A percentile compares a stretch with the other conserved stretches of the same genome.
phyloP scores from a whole-genome alignment of 2,888 invertebrate genomes.

The Pollenia amentaria region DNA sequence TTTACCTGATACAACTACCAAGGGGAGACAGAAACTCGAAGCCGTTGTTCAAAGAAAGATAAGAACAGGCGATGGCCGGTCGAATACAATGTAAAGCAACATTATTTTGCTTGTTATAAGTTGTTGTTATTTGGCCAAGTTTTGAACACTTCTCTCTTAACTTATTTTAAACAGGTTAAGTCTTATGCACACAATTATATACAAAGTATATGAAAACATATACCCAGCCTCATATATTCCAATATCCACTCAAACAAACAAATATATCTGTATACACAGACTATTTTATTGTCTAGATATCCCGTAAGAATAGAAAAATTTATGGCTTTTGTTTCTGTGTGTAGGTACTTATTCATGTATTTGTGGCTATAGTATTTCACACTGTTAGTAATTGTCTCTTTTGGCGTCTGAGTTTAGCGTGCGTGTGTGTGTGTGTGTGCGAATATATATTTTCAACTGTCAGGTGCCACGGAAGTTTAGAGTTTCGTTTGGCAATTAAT shows the following conservation, averaged over 20 bases:
- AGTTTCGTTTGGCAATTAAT: slow-evolving; percentile 73
- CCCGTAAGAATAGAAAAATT: slow-evolving; percentile 44
- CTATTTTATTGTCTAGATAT: slow-evolving; percentile 38
- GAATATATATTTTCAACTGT: slow-evolving; percentile 51
- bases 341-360: slow-evolving; percentile 3
- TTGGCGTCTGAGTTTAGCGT: neutral
- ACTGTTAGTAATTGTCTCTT: slow-evolving; percentile 27
- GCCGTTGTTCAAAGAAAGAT: neutral
- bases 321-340: slow-evolving; percentile 45
- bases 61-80: neutral
- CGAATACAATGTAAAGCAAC: neutral
- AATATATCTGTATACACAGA: neutral
- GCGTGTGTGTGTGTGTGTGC: slow-evolving; percentile 22
- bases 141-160: slow-evolving; percentile 42
- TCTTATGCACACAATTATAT: slow-evolving; percentile 2
- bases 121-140: slow-evolving; percentile 13
- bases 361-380: slow-evolving; percentile 16
- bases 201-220: neutral
- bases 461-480: slow-evolving; percentile 73
- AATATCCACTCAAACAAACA: slow-evolving; percentile 21
- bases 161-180: slow-evolving; percentile 50
- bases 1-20: slow-evolving; percentile 16
- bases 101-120: slow-evolving; percentile 23
- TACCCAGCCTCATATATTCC: neutral
- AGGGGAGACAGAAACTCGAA: neutral